Conservation (phyloP, 1,140 invertebrate genomes). For the Drosophila carrolli region DNA sequence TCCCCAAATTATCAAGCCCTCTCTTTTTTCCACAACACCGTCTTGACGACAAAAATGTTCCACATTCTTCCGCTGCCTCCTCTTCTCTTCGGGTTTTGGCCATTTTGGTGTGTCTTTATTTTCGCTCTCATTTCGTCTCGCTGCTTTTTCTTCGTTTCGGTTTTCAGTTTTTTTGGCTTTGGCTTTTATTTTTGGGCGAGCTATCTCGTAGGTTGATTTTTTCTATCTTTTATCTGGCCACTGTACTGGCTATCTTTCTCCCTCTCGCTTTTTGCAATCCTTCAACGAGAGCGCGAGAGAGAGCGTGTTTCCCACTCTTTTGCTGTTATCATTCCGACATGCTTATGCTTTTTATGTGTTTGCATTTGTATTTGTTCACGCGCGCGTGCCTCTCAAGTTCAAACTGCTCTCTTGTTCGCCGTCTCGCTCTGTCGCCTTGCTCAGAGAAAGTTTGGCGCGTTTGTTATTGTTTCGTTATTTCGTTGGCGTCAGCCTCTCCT, state of each 20-base stretch:
- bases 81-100: conserved; percentile 47
- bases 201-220: conserved; percentile 52
- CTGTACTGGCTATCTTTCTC: conserved; percentile 44
- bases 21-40: conserved; percentile 7
- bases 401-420: conserved; percentile 31
- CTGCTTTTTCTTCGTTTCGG: conserved; percentile 36
- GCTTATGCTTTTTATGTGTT: conserved; percentile 64
- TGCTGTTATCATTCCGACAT: conserved; percentile 76
- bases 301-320: conserved; percentile 20
- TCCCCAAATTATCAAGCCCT: conserved; percentile 1
- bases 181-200: conserved; percentile 56
- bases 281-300: conserved; percentile 16
- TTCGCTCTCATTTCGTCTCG: conserved; percentile 74
- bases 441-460: conserved; percentile 80
- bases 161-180: conserved; percentile 20
- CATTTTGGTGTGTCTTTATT: conserved; percentile 69
- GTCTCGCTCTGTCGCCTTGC: conserved; percentile 22
- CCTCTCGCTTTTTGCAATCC: conserved; percentile 39
- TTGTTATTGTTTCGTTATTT: conserved; percentile 83
- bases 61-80: conserved; percentile 70
- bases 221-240: conserved; percentile 58
- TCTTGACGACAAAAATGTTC: conserved; percentile 64
- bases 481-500: conserved; percentile 60
- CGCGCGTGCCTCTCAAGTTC: conserved; percentile 81
- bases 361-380: conserved; percentile 77